Conservation (phyloP, 2,888 invertebrate species). For the Oeneis ivallda region DNA sequence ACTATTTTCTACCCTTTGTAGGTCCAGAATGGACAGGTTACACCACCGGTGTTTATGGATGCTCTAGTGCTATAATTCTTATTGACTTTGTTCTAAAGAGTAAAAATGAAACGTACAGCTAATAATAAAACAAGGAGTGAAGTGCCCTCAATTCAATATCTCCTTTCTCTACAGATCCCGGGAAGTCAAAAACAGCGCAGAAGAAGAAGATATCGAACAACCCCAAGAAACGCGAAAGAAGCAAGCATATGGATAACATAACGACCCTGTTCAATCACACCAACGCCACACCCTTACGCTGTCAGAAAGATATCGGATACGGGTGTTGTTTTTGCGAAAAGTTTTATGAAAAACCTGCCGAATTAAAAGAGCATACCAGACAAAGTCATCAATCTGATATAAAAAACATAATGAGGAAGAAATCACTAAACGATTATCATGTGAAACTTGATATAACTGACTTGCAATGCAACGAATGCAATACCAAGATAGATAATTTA, state of each 20-base stretch:
- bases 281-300: constrained; percentile 49
- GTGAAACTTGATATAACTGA: constrained; percentile 54
- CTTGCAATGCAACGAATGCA: constrained; percentile 51
- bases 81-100: constrained; percentile 36
- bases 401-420: constrained; percentile 31
- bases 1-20: too few species aligned
- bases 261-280: constrained; percentile 45
- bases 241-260: constrained; percentile 44
- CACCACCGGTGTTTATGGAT: background rate
- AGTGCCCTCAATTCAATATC: constrained; percentile 1
- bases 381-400: constrained; percentile 27
- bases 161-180: constrained; percentile 15
- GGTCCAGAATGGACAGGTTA: too few species aligned
- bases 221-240: constrained; percentile 29
- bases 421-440: constrained; percentile 41
- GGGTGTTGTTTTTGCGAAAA: constrained; percentile 45
- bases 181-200: background rate
- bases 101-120: background rate
- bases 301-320: constrained; percentile 43
- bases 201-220: constrained; percentile 1
- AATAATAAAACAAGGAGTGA: background rate
- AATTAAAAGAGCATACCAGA: constrained; percentile 44
- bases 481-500: constrained; percentile 40
- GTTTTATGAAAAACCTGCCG: constrained; percentile 40
- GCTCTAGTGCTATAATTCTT: background rate